These are phyloP conservation scores for Priocnemis perturbator DNA, from an alignment of 2,888 invertebrate genomes.

Conservation along the genomic window DNA sequence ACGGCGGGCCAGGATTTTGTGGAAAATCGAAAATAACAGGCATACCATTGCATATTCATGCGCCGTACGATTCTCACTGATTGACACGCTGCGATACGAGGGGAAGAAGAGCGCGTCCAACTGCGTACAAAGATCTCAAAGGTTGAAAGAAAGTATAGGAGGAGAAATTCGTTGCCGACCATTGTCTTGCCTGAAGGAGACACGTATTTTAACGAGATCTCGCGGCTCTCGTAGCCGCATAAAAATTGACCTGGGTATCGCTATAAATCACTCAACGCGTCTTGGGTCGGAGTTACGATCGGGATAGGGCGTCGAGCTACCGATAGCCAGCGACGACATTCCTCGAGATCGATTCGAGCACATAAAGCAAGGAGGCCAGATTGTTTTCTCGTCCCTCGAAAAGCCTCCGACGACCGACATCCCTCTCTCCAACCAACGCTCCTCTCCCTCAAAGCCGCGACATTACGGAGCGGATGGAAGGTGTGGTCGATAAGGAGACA, in stretches of 20 bases:
- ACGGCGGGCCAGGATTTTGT: background rate
- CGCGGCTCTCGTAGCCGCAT: background rate
- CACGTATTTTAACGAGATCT: background rate
- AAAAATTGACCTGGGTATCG: constrained; percentile 22
- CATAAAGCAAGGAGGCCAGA: constrained; percentile 34
- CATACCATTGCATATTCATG: too few species aligned
- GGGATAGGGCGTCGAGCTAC: constrained; percentile 36
- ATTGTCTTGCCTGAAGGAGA: too few species aligned
- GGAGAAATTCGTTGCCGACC: too few species aligned
- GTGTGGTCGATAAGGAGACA: constrained; percentile 49
- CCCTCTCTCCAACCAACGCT: constrained; percentile 18
- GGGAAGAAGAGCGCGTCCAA: too few species aligned
- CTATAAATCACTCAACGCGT: constrained; percentile 38
- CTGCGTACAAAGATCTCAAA: too few species aligned
- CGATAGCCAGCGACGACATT: constrained; percentile 39
- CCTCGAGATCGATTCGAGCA: constrained; percentile 34
- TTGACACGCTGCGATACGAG: too few species aligned
- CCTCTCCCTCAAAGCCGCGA: constrained; percentile 18
- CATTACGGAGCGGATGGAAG: constrained; percentile 24
- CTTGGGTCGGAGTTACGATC: constrained; percentile 36
- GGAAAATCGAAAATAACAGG: background rate
- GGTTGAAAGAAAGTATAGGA: too few species aligned
- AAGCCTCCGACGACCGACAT: constrained; percentile 4
- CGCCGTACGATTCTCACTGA: too few species aligned
- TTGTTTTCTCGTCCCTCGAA: constrained; percentile 43